Base-by-base conservation (phyloP, 2,113 vertebrate species). In the Cephalopholis sonnerati region DNA sequence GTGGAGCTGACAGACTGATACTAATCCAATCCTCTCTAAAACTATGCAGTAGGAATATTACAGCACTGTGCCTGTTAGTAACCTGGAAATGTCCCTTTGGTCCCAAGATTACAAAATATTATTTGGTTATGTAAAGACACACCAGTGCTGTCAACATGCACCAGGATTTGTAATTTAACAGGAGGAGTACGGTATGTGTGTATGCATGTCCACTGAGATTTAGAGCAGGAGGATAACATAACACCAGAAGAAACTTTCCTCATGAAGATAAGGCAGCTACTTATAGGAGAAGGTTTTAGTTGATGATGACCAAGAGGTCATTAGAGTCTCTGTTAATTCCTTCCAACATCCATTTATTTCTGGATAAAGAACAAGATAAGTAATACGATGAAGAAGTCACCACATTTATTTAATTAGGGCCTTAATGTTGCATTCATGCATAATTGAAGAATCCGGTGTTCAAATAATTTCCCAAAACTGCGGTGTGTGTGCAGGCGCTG, bases 321-420 rank as follows among this genome's bases (percentile, higher is more conserved):
- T 70, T 65, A 78, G 32, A 55, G 27, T 74, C 64, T 81, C 82
- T 67, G 75, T 76, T 91, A 90, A 89, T 92, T 86, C 27, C 83
- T 85, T 86, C 83, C 81, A 74, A 79, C 74, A 79, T 80, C 46
- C 77, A 79, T 81, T 93, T 83, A 79, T 86, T 87, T 77, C 80
- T 84, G 71, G 68, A 88, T 84, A 64, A 74, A 57, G 65, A 88
- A 74, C 67, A 77, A 70, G 84, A 89, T 81, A 88, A 79, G 82
- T 78, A 79, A 83, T 61, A 86, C 70, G 86, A 79, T 77, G 70
- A 82, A 87, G 77, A 62, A 76, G 68, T 79, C 3, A 36, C 57
- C 17, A 74, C 62, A 79, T 83, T 84, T 79, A 89, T 90, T 78
- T 79, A 90, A 91, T 89, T 87, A 89, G 53, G 69, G 58, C 57